phyloP scores from a whole-genome alignment of 92 coral and sea anemone species.

The Epizoanthus stellaris region DNA sequence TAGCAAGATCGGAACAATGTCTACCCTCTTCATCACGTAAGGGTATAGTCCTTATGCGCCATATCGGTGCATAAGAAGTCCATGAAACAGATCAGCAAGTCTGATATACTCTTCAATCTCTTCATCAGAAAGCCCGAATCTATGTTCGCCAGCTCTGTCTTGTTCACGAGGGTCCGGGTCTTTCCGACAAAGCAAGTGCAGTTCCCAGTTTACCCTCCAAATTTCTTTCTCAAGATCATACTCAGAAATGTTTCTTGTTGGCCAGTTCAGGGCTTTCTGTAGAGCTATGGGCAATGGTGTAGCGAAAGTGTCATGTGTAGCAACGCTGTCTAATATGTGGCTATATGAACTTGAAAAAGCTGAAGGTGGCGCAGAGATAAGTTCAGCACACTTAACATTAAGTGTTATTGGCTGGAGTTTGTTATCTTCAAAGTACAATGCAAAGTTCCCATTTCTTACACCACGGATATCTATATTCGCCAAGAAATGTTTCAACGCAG shows the following conservation, averaged over 20 bases:
- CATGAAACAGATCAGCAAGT: too few relatives aligned
- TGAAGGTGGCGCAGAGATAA: slow-evolving; percentile 51
- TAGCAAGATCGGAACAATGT: too few relatives aligned
- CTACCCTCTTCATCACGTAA: too few relatives aligned
- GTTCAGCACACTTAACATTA: slow-evolving; percentile 42
- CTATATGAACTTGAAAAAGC: slow-evolving; percentile 14
- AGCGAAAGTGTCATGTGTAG: slow-evolving; percentile 1
- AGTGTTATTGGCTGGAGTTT: slow-evolving; percentile 46
- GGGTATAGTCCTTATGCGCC: too few relatives aligned
- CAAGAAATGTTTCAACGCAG: slow-evolving; percentile 29
- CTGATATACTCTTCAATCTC: too few relatives aligned
- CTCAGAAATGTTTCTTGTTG: slow-evolving; percentile 1
- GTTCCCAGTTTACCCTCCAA: not conserved
- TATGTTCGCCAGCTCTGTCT: too few relatives aligned
- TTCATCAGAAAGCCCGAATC: too few relatives aligned
- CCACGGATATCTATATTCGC: slow-evolving; percentile 44
- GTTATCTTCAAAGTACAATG: slow-evolving; percentile 46
- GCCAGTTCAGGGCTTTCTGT: slow-evolving; percentile 22
- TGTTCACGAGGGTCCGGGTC: too few relatives aligned
- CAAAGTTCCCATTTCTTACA: slow-evolving; percentile 41
- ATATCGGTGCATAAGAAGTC: too few relatives aligned
- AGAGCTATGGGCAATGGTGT: slow-evolving; percentile 4
- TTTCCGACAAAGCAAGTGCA: too few relatives aligned
- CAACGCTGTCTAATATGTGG: slow-evolving; percentile 24
- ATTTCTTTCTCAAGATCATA: not conserved